Evolutionary conservation across 1,140 invertebrate species (phyloP), one percentile per base, ranked within the genome.

Genomic region (Cylas formicarius): DNA sequence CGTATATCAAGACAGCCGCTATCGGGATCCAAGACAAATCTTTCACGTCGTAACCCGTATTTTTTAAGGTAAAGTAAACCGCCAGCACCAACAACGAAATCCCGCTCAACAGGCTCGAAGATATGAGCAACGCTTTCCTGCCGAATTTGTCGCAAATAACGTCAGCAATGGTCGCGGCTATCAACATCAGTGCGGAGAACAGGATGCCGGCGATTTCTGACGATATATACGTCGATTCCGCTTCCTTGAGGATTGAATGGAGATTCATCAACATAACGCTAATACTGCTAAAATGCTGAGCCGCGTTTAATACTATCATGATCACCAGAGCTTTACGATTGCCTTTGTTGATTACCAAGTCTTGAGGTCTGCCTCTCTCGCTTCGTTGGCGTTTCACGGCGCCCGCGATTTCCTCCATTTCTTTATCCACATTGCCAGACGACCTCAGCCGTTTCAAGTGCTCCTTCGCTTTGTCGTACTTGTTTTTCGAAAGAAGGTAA

Each of bases 181-280:
- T 41, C 5, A 65, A 27, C 61, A 65, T 63, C 4, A 55, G 40
- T 6, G 41, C 52, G 1, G 60, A 50, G 47, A 65, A 63, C 13
- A 63, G 36, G 14, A 65, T 65, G 2, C 55, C 61, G 5, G 60
- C 55, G 5, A 47, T 46, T 32, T 53, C 50, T 5, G 57, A 50
- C 1, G 45, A 37, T 18, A 63, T 46, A 22, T 58, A 60, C 26
- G 57, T 43, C 2, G 56, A 56, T 10, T 54, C 56, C n/a, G 55
- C 59, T 22, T 52, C 53, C 40, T 55, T 60, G 23, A 69, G 70
- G 58, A 70, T 75, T 0, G 60, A 58, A 5, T 71, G 69, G 0
- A 74, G 62, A 48, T 75, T 77, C 53, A 75, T 77, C 48, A 76
- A 65, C n/a, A 78, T 67, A 2, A 72, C 74, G 54, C 75, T 66